These are phyloP conservation scores for Drosophila planitibia DNA, from an alignment of 2,888 invertebrate genomes.

Conservation along the genomic window DNA sequence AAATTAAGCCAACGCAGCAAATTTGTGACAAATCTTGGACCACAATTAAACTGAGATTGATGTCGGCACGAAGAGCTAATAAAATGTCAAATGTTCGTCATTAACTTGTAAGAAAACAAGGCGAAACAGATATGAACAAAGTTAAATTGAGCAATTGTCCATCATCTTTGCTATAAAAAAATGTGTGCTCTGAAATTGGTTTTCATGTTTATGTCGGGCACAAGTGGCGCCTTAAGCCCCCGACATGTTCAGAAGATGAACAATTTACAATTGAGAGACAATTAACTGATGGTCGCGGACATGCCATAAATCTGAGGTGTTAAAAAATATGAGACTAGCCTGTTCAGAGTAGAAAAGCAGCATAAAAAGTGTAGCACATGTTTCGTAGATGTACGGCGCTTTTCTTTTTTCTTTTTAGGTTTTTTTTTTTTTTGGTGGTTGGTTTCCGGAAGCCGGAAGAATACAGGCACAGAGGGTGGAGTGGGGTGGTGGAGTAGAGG, in stretches of 20 bases:
- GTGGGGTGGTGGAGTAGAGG: slow-evolving; percentile 1
- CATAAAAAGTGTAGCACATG: slow-evolving; percentile 66
- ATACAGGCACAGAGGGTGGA: not conserved
- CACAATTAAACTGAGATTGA: slow-evolving; percentile 54
- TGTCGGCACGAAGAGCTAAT: slow-evolving; percentile 39
- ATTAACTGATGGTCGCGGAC: slow-evolving; percentile 61
- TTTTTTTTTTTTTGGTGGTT: slow-evolving; percentile 59
- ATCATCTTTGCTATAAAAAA: slow-evolving; percentile 75
- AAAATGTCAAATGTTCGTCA: slow-evolving; percentile 56
- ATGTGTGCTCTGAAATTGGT: slow-evolving; percentile 42
- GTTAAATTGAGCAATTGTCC: slow-evolving; percentile 74
- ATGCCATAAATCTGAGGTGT: slow-evolving; percentile 73
- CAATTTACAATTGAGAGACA: slow-evolving; percentile 70
- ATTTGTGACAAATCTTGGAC: slow-evolving; percentile 45
- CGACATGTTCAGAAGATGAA: slow-evolving; percentile 50
- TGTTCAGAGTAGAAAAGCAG: slow-evolving; percentile 19
- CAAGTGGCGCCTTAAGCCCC: slow-evolving; percentile 64
- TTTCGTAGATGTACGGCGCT: slow-evolving; percentile 26
- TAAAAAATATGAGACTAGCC: slow-evolving; percentile 54
- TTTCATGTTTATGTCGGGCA: slow-evolving; percentile 57
- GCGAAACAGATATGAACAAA: slow-evolving; percentile 65
- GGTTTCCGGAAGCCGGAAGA: slow-evolving; percentile 43
- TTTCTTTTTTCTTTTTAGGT: slow-evolving; percentile 8
- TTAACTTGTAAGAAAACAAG: slow-evolving; percentile 62
- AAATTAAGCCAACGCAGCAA: slow-evolving; percentile 30